Percentiles rank a stretch among this genome's conserved stretches.
These are phyloP conservation scores for Nymphalis c-album DNA, from an alignment of 2,888 invertebrate species.

Conservation along the genomic window DNA sequence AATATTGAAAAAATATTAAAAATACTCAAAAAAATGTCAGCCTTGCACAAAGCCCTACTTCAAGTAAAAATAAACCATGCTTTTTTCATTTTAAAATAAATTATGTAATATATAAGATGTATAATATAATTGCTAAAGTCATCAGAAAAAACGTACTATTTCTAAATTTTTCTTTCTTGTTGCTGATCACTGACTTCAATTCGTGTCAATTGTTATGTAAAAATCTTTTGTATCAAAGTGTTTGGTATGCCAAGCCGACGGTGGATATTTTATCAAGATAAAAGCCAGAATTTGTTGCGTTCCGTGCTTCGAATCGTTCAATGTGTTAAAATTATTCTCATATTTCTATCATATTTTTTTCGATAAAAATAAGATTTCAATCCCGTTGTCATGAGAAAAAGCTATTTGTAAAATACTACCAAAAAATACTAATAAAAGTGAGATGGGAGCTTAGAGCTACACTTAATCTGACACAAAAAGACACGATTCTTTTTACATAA, in stretches of 20 bases:
- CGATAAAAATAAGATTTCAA: neutral
- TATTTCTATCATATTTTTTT: constrained; percentile 15
- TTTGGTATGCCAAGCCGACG: constrained; percentile 19
- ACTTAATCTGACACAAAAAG: too few species aligned
- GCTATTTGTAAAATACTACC: too few species aligned
- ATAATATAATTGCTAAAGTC: neutral
- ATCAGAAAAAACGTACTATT: neutral
- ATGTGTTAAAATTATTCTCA: constrained; percentile 7
- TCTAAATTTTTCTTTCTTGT: neutral
- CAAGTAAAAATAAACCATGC: too few species aligned
- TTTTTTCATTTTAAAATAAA: too few species aligned
- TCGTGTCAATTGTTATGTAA: neutral
- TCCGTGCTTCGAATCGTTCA: constrained; percentile 21
- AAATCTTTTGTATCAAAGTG: constrained; percentile 14
- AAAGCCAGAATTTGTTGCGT: constrained; percentile 26
- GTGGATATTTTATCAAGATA: constrained; percentile 23
- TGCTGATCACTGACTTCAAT: neutral
- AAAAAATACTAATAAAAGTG: too few species aligned
- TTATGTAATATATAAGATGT: neutral
- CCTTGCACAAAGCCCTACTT: too few species aligned
- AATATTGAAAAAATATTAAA: too few species aligned
- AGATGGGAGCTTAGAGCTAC: too few species aligned
- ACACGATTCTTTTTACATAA: too few species aligned
- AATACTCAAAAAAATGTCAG: neutral
- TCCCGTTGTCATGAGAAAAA: neutral